Base-by-base conservation (phyloP, 2,797 vertebrate genomes). In the Pipistrellus nathusii region DNA sequence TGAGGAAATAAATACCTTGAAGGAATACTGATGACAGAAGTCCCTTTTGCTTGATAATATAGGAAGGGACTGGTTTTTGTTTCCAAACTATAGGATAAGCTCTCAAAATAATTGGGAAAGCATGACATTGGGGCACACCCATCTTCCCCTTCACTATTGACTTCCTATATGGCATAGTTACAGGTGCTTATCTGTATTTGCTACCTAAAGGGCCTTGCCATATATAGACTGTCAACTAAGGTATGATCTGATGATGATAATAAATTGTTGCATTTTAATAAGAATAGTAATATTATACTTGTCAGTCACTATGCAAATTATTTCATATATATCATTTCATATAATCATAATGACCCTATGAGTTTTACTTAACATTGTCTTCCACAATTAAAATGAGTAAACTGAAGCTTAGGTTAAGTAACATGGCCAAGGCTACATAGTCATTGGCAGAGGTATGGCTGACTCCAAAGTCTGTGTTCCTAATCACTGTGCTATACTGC, bases 341-440 rank as follows among this genome's bases (percentile, higher is more conserved):
- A 53, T 76, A 57, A 92, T 87, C 53, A 17, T 78, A 93, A 73
- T 35, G 84, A 35, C 25, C 48, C 35, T 75, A 5, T 88, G 41
- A 30, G 9, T 84, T 90, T 95, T 91, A 90, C 38, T 92, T 95
- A 86, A 72, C 81, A 81, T 76, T 82, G 51, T 80, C 88, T 53
- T 57, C 35, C 53, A 6, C 44, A 85, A 55, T 85, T 95, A 72
- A 95, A 94, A 77, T 55, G 62, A 91, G 51, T 72, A 69, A 89
- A 71, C 23, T 69, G 46, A 91, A 86, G 59, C 30, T 75, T 87
- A 66, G 51, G 25, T 72, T 94, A 77, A 86, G 51, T 62, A 51
- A 59, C 48, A 41, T 38, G 38, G 82, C 59, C 12, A 66, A 55
- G 88, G 75, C 17, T n/a, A 93, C 38, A 53, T 1, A 27, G 18